Percentiles rank a stretch among this genome's conserved stretches.
These are phyloP conservation scores for Leptopilina syphax DNA, from an alignment of 2,888 invertebrate species.

Conservation along the genomic window DNA sequence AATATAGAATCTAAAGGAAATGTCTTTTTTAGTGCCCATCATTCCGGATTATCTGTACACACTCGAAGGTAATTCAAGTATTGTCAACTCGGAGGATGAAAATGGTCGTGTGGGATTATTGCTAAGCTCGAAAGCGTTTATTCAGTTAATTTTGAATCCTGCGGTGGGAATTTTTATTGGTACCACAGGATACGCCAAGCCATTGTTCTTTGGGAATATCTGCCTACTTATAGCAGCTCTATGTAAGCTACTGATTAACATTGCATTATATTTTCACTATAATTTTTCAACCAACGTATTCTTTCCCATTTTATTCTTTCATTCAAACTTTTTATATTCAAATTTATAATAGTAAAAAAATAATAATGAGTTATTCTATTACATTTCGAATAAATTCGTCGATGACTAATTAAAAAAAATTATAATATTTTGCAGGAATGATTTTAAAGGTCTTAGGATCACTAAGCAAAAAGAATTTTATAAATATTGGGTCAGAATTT, in stretches of 20 bases:
- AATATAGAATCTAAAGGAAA: slow-evolving; percentile 1
- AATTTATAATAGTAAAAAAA: no score
- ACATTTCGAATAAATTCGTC: no score
- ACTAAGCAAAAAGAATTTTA: no score
- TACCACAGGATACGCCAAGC: slow-evolving; percentile 83
- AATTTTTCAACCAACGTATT: no score
- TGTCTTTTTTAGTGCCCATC: slow-evolving; percentile 83
- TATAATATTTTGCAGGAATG: no score
- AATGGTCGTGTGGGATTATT: slow-evolving; percentile 84
- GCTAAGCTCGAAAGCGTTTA: slow-evolving; percentile 87
- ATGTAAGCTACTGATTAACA: slow-evolving; percentile 78
- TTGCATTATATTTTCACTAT: no score
- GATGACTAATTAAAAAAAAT: no score
- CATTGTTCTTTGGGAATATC: slow-evolving; percentile 84
- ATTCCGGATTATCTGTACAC: slow-evolving; percentile 86
- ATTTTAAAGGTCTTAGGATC: no score
- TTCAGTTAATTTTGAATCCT: slow-evolving; percentile 88
- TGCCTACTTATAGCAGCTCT: slow-evolving; percentile 83
- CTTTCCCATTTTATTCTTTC: no score
- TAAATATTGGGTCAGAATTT: no score
- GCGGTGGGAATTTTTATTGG: slow-evolving; percentile 84
- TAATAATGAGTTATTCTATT: no score
- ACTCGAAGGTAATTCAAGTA: slow-evolving; percentile 76
- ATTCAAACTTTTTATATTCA: no score
- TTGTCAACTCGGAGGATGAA: slow-evolving; percentile 76